phyloP scores from a whole-genome alignment of 2,113 vertebrate genomes.

The human (Homo sapiens) region DNA sequence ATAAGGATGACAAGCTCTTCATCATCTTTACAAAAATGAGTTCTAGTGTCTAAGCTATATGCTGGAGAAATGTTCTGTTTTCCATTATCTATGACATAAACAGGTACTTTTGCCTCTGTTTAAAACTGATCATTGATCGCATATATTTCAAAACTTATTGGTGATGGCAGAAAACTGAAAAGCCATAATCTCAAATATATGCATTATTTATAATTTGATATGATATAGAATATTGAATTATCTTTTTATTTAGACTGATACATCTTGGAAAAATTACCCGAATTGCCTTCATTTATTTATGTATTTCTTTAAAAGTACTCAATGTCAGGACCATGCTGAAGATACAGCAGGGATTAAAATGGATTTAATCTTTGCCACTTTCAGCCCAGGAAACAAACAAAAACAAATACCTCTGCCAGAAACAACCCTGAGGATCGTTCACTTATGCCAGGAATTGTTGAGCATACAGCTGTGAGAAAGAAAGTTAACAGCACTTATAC shows the following conservation, averaged over 20 bases:
- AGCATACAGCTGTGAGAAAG: neutral
- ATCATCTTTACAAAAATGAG: neutral
- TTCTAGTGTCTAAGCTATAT: neutral
- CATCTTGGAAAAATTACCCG: neutral
- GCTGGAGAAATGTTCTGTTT: neutral
- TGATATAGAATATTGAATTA: neutral
- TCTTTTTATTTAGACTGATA: neutral
- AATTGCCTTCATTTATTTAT: neutral
- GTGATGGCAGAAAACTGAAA: neutral
- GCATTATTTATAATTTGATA: neutral
- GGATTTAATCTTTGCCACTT: conserved; percentile 13
- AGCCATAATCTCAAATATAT: neutral
- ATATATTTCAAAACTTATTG: neutral
- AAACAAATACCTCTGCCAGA: neutral
- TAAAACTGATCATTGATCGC: neutral
- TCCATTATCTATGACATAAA: neutral
- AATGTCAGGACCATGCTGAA: neutral
- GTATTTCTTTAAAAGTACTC: neutral
- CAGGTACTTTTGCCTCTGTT: neutral
- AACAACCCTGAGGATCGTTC: neutral
- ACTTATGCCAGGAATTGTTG: neutral
- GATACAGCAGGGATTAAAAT: neutral
- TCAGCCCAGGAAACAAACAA: neutral
- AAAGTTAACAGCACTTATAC: neutral
- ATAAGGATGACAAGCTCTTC: neutral